phyloP scores from a whole-genome alignment of 92 coral and sea anemone species.

The Ricordea florida region DNA sequence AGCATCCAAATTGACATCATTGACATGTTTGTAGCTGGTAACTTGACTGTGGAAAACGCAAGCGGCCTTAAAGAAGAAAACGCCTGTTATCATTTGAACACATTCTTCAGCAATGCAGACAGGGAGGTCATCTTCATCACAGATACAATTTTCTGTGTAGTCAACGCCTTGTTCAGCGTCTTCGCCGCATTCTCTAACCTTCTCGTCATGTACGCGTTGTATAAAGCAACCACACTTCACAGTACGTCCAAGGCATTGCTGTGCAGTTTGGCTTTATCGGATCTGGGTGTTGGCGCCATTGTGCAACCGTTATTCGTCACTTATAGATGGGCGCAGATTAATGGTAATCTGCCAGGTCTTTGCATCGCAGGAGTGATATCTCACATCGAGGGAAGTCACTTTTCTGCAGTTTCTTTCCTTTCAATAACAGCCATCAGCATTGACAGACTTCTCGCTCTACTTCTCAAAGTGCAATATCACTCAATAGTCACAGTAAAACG shows the following conservation, averaged over 20 bases:
- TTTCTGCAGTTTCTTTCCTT: conserved; percentile 41
- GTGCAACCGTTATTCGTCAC: conserved; percentile 46
- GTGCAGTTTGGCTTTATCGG: conserved; percentile 45
- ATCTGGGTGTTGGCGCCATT: conserved; percentile 45
- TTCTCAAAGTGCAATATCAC: conserved; percentile 21
- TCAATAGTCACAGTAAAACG: conserved; percentile 19
- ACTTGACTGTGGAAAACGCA: too few relatives aligned
- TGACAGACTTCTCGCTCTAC: conserved; percentile 43
- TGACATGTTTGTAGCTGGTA: too few relatives aligned
- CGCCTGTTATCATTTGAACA: too few relatives aligned
- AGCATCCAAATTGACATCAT: too few relatives aligned
- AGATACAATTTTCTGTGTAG: background rate
- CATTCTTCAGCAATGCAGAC: background rate
- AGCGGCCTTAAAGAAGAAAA: too few relatives aligned
- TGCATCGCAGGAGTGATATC: conserved; percentile 31
- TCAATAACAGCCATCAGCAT: conserved; percentile 32
- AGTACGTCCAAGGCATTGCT: conserved; percentile 30
- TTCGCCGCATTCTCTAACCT: conserved; percentile 25
- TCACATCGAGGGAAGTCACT: conserved; percentile 34
- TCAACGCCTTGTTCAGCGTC: conserved; percentile 11
- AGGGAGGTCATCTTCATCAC: background rate
- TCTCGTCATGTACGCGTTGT: conserved; percentile 17
- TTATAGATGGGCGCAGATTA: conserved; percentile 35
- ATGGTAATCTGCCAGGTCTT: background rate
- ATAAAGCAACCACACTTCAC: conserved; percentile 18